Base-by-base conservation (phyloP, 2,888 invertebrate genomes). In the Zele albiditarsus region DNA sequence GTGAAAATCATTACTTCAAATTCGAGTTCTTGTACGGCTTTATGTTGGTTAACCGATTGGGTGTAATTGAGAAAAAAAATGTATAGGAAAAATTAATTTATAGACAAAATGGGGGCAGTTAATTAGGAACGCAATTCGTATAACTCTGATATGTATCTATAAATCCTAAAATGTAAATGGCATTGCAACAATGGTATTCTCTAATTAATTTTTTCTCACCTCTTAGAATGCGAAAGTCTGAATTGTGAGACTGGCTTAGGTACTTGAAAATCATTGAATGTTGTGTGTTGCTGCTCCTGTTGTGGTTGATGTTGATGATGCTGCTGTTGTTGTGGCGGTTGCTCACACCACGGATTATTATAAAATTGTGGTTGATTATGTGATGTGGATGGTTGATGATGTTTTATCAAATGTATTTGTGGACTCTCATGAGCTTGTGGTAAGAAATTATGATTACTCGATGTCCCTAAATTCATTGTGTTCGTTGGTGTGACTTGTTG, bases 171-270 rank as follows among this genome's bases (percentile, higher is more conserved):
- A n/a, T n/a, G n/a, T n/a, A n/a, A n/a, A n/a, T n/a, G 6, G 4
- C 4, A 53, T 53, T 25, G n/a, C n/a, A 23, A 62, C 20, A 27
- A 42, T 67, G 16, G 10, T 2, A 27, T 27, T 46, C 6, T 46
- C 16, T 42, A 20, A 27, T n/a, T 31, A 16, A 2, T 46, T 2
- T 31, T 20, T 49, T 33, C 58, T 76, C 73, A 84, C 84, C 81
- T 80, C 42, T 73, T 77, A 1, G 73, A 28, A 4, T 62, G 69
- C 14, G 57, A 72, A 5, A 77, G 5, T n/a, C 75, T 71, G 66
- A 80, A 84, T 0, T 79, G 79, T 0, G 80, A 80, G 8, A 84
- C 81, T 20, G 80, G 78, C 63, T 82, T 78, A 33, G 85, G 85
- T 74, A 84, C 81, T 25, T 82, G 81, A 57, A 80, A 84, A 46